Percentiles rank a stretch among this genome's conserved stretches.
Conservation (phyloP, 2,888 invertebrate genomes). For the Herminia tarsipennalis region DNA sequence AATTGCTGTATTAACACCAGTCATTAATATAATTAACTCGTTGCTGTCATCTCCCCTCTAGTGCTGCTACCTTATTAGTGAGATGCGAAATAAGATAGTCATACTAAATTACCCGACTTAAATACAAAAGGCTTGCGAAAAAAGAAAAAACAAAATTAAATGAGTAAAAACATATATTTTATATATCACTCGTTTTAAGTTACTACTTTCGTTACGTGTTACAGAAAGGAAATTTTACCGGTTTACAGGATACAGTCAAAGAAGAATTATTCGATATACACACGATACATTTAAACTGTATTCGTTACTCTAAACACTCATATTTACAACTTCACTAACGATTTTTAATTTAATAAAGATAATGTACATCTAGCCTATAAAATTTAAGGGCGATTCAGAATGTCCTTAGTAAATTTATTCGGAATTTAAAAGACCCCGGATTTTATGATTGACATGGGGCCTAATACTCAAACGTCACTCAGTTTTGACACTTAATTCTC, state of each 20-base stretch:
- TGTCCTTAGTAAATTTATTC: neutral
- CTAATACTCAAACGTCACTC: no score
- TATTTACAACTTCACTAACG: conserved; percentile 56
- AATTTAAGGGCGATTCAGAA: neutral
- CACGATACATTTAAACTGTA: conserved; percentile 61
- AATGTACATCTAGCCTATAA: conserved; percentile 59
- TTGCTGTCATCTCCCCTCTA: no score
- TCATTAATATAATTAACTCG: no score
- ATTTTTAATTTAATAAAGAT: conserved; percentile 55
- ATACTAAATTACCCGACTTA: no score
- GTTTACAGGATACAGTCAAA: conserved; percentile 59
- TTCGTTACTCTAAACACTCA: conserved; percentile 49
- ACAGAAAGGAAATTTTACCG: conserved; percentile 31
- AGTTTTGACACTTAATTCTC: no score
- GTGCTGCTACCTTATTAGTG: no score
- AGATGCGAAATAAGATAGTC: no score
- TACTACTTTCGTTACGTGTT: conserved; percentile 61
- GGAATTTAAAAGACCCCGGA: neutral
- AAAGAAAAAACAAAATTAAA: conserved; percentile 63
- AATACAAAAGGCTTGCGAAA: conserved; percentile 17
- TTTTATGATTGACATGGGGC: no score
- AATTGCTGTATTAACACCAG: no score
- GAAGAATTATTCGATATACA: conserved; percentile 67
- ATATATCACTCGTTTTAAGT: conserved; percentile 69
- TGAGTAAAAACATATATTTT: conserved; percentile 85